Conservation (phyloP, 2,797 vertebrate genomes). For the Xenentodon cancila region DNA sequence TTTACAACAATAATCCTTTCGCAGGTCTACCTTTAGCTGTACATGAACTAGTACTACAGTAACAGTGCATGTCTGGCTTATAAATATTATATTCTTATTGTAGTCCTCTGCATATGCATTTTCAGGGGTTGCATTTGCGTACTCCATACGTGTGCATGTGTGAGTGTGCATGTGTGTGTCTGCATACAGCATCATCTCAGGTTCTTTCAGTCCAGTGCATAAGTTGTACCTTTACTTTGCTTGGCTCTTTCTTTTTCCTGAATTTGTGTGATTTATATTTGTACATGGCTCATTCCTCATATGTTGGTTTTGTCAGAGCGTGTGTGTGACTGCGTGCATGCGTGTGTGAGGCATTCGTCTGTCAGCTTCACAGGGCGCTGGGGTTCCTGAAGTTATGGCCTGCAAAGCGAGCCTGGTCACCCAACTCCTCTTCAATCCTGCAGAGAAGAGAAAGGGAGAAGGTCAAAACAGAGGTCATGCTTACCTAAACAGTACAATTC, state of each 20-base stretch:
- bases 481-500: neutral
- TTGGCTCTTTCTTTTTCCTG: constrained; percentile 40
- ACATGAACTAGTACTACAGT: constrained; percentile 65
- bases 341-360: constrained; percentile 36
- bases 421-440: constrained; percentile 95
- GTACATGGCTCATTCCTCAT: constrained; percentile 60
- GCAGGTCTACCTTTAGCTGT: constrained; percentile 44
- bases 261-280: constrained; percentile 34
- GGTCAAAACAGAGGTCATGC: neutral
- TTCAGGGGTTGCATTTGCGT: constrained; percentile 42
- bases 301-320: constrained; percentile 13
- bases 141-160: constrained; percentile 1
- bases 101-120: constrained; percentile 51
- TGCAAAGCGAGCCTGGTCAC: constrained; percentile 92
- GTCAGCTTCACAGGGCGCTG: constrained; percentile 89
- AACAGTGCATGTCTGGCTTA: constrained; percentile 79
- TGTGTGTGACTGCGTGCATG: constrained; percentile 29
- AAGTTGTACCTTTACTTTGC: constrained; percentile 26
- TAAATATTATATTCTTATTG: constrained; percentile 18
- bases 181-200: constrained; percentile 46
- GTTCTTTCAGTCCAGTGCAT: constrained; percentile 62
- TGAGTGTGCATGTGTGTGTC: constrained; percentile 25
- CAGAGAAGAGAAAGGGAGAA: constrained; percentile 17
- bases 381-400: constrained; percentile 98
- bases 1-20: constrained; percentile 40